Evolutionary conservation across 2,113 vertebrate genomes (phyloP), one percentile per base, ranked within the genome.

Genomic region (Mastomys coucha): DNA sequence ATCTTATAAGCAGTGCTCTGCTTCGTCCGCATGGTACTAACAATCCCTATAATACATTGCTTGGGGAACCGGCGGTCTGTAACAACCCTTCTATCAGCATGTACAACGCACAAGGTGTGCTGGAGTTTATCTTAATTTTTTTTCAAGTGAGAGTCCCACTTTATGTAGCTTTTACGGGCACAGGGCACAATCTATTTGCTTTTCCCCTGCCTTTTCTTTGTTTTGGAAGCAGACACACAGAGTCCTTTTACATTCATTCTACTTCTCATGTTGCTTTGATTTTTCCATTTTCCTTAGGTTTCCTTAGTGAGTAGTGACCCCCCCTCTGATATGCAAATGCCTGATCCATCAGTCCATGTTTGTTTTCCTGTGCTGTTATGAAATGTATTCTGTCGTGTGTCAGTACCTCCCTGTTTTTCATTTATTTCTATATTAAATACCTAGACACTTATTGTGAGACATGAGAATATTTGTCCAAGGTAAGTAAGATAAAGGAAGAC

Each of bases 11-110:
- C 99, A 99, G 99, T 99, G 99, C 99, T 98, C 99, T 99, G 98
- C 99, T 99, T 99, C 99, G 99, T 99, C 99, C 99, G 99, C 99
- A 99, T 99, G 99, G 99, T 99, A 99, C 99, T 99, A 99, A 99
- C 99, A 99, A 99, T 99, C 99, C 99, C 98, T 99, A 99, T 99
- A 99, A 99, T 98, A 99, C 99, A 99, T 99, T 99, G 99, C 99
- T 99, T 98, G 99, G 99, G 99, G 99, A 99, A 98, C 99, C 99
- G 98, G 99, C 99, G 97, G 99, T 99, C 99, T 99, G 99, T 99
- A 99, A 99, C 99, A 99, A 99, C 99, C 99, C 99, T 98, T 99
- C 99, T 98, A 99, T 99, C 99, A 99, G 99, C 99, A 99, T 99
- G 99, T 99, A 99, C 99, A 99, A 99, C 99, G 98, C 99, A 98